phyloP scores from a whole-genome alignment of 2,113 vertebrate species.

The Silurus glanis region DNA sequence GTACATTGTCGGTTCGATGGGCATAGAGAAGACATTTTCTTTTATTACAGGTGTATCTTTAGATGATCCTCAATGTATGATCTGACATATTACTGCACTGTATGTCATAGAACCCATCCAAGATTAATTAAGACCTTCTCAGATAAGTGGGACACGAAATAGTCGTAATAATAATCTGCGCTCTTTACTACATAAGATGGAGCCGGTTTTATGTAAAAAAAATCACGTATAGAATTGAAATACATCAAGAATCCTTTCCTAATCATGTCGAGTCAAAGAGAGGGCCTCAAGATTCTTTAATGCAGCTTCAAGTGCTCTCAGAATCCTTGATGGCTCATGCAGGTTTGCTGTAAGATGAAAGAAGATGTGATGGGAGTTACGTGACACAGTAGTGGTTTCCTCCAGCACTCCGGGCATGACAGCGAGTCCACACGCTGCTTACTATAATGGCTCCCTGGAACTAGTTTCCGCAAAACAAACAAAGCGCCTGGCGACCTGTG shows the following conservation, averaged over 20 bases:
- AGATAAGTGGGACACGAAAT: neutral
- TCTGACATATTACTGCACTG: neutral
- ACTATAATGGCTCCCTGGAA: constrained; percentile 36
- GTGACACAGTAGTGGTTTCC: constrained; percentile 1
- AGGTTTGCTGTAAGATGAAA: constrained; percentile 23
- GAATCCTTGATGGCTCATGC: neutral
- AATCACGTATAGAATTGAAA: neutral
- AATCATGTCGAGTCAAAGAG: neutral
- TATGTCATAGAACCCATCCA: neutral
- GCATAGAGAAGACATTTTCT: neutral
- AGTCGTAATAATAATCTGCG: neutral
- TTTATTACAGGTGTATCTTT: neutral
- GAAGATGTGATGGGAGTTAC: neutral
- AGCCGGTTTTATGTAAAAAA: neutral
- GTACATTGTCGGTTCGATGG: too few species aligned
- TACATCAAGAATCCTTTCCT: neutral
- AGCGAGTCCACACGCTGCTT: constrained; percentile 25
- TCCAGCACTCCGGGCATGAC: constrained; percentile 11
- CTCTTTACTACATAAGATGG: neutral
- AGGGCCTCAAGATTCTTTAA: neutral
- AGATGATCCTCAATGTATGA: neutral
- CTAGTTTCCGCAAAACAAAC: constrained; percentile 48
- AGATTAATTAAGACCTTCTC: neutral
- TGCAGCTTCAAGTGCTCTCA: neutral
- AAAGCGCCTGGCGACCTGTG: constrained; percentile 35